These are phyloP conservation scores for Drosophila subquinaria DNA, from an alignment of 2,888 invertebrate genomes.

Conservation along the genomic window DNA sequence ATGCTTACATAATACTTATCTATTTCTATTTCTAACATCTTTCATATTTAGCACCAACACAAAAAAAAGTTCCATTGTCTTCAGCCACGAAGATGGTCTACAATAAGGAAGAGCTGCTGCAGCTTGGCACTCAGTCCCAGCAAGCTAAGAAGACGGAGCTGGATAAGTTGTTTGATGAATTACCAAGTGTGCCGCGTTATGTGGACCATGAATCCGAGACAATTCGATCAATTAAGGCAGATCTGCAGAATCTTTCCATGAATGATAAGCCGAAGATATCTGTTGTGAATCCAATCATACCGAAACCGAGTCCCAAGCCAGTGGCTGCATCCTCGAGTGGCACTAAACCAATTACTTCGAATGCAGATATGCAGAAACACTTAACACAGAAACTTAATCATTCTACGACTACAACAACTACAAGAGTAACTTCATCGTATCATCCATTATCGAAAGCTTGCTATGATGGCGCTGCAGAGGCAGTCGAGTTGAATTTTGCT, in stretches of 20 bases:
- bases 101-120: constrained; percentile 39
- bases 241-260: constrained; percentile 39
- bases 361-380: constrained; percentile 3
- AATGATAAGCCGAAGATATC: neutral
- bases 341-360: neutral
- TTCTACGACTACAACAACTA: neutral
- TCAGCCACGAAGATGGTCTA: constrained; percentile 34
- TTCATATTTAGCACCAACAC: constrained; percentile 14
- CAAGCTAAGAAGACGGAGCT: constrained; percentile 38
- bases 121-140: constrained; percentile 14
- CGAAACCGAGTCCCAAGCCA: neutral
- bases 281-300: neutral
- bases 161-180: constrained; percentile 60
- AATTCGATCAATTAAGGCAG: constrained; percentile 21
- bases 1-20: neutral
- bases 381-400: neutral
- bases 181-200: constrained; percentile 60
- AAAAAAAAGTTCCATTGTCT: constrained; percentile 24
- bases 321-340: neutral
- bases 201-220: constrained; percentile 26
- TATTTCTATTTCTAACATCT: constrained; percentile 2
- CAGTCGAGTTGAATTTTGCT: neutral
- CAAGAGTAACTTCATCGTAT: neutral
- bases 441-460: neutral
- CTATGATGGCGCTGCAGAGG: neutral